Evolutionary conservation across 2,797 vertebrate genomes (phyloP).

Genomic region (Momotus momota): DNA sequence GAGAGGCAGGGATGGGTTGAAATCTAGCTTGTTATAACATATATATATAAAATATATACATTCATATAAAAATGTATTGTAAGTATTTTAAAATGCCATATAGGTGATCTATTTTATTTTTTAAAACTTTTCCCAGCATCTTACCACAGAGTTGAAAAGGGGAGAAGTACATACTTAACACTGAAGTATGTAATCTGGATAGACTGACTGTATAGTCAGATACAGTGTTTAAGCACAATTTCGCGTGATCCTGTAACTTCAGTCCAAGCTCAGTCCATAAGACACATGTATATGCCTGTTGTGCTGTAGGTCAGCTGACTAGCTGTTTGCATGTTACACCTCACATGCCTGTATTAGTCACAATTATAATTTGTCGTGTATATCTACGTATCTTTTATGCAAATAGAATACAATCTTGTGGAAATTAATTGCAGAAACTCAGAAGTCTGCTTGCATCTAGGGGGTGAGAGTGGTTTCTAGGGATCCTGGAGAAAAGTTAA

Average conservation of each 20-base stretch:
- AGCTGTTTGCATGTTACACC: not conserved
- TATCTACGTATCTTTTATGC: not conserved
- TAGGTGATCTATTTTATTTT: not conserved
- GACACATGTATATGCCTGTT: not conserved
- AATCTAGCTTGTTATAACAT: not conserved
- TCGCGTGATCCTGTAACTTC: not conserved
- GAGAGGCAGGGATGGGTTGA: fast-evolving
- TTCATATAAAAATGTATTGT: not conserved
- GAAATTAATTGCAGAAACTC: not conserved
- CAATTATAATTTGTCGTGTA: not conserved
- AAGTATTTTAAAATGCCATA: not conserved
- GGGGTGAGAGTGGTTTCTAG: not conserved
- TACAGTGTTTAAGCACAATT: not conserved
- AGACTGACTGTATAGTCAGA: not conserved
- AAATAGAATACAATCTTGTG: not conserved
- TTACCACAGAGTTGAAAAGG: not conserved
- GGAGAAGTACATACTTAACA: not conserved
- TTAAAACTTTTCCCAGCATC: not conserved
- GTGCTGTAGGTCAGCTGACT: not conserved
- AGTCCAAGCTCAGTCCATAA: not conserved
- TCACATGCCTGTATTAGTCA: not conserved
- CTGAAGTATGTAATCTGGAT: not conserved
- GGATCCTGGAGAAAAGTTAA: not conserved
- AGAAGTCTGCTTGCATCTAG: not conserved
- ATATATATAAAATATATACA: not conserved